phyloP scores from a whole-genome alignment of 2,797 vertebrate species.

The Petrocephalus schoutedeni region DNA sequence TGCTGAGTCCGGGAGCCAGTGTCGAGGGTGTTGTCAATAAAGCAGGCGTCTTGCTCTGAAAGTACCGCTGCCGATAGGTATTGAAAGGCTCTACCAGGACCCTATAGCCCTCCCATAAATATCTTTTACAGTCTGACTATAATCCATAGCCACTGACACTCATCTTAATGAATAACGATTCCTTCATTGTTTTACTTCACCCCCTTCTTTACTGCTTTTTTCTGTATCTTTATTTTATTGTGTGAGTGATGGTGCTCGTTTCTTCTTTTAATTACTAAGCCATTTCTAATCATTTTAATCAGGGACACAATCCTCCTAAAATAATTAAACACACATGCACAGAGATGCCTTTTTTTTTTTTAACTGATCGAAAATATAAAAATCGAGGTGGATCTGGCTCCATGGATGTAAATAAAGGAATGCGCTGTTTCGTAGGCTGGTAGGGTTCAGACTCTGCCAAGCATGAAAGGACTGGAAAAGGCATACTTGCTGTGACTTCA shows the following conservation, averaged over 20 bases:
- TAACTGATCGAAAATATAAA: background rate
- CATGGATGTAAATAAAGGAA: background rate
- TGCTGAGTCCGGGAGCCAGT: background rate
- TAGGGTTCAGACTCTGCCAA: background rate
- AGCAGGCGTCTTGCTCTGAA: background rate
- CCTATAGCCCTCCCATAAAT: background rate
- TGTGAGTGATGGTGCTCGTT: background rate
- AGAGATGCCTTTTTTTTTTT: background rate
- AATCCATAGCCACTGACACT: background rate
- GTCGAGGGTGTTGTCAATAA: background rate
- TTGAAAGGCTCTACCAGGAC: background rate
- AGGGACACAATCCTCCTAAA: background rate
- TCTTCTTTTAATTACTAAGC: background rate
- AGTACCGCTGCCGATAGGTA: background rate
- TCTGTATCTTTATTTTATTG: background rate
- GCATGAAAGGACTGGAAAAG: background rate
- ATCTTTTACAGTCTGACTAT: background rate
- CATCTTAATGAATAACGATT: background rate
- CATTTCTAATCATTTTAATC: background rate
- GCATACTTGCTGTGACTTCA: conserved; percentile 15
- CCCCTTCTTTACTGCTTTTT: background rate
- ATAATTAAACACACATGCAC: background rate
- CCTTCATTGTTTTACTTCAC: background rate
- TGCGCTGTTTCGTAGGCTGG: background rate
- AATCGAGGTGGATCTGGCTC: background rate